Evolutionary conservation across 53 echinoderm and acorn worm species (phyloP).

Genomic region (Arbacia lixula): DNA sequence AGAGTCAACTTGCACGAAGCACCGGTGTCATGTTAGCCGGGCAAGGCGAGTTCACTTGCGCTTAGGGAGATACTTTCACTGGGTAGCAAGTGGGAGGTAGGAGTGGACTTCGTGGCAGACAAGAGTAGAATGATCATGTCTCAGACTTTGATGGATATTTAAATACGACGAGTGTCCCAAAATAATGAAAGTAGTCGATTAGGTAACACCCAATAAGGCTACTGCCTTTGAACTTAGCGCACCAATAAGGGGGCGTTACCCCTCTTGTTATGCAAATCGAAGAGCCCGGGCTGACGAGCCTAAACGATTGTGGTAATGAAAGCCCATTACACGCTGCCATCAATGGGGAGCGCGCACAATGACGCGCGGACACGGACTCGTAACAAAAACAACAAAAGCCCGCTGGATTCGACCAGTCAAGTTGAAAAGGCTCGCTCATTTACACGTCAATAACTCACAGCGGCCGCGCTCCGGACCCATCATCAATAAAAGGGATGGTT

Average conservation of each 20-base stretch:
- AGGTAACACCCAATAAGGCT: constrained; percentile 37
- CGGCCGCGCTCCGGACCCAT: constrained; percentile 28
- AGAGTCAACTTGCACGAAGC: neutral
- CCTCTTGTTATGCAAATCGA: constrained; percentile 53
- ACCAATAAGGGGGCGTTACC: constrained; percentile 47
- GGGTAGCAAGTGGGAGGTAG: too few relatives aligned
- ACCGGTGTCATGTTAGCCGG: constrained; percentile 23
- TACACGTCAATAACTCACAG: constrained; percentile 57
- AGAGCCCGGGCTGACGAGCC: constrained; percentile 9
- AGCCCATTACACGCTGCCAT: constrained; percentile 47
- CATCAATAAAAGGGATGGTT: constrained; percentile 7
- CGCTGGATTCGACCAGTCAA: constrained; percentile 37
- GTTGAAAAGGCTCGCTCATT: constrained; percentile 57
- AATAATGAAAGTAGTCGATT: constrained; percentile 24
- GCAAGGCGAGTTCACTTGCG: constrained; percentile 41
- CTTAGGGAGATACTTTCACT: neutral
- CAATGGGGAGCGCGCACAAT: constrained; percentile 50
- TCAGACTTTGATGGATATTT: constrained; percentile 10
- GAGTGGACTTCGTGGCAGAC: constrained; percentile 18
- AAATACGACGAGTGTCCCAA: constrained; percentile 24
- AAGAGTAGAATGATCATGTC: constrained; percentile 8
- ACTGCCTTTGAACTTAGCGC: constrained; percentile 38
- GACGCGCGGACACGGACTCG: constrained; percentile 31
- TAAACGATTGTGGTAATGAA: constrained; percentile 49
- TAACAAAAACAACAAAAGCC: constrained; percentile 43